Base-by-base conservation (phyloP, 2,113 vertebrate genomes). In the Athene noctua region DNA sequence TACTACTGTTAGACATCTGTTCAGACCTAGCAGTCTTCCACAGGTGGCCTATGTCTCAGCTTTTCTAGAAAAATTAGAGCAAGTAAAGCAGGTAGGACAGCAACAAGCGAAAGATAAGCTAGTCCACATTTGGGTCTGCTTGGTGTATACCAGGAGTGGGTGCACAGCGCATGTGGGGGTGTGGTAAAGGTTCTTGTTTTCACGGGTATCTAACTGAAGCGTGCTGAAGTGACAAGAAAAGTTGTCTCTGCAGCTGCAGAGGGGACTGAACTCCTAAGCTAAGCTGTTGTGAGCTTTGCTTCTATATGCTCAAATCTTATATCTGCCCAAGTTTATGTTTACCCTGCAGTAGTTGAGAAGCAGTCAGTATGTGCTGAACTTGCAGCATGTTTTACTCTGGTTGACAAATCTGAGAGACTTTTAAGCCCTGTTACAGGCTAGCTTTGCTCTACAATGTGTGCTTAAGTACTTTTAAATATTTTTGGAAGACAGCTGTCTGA, bases 391-490 rank as follows among this genome's bases (percentile, higher is more conserved):
- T 86, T 74, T 71, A 42, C 23, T 67, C 40, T n/a, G 38, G 34
- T 49, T 17, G 25, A 55, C 55, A 72, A 59, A 29, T 55, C 25
- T 47, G 34, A 71, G 49, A 40, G 38, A 11, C 15, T 52, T 15
- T 44, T 65, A 65, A 86, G 29, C 49, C 21, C 13, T 42, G 18
- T 51, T 47, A 10, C 14, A 68, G 58, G 11, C n/a, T 72, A 14
- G 3, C 66, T 82, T 85, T 82, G 42, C 38, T 86, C 13, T 86
- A 11, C 23, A 14, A 4, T 0, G 0, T 61, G 27, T 3, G 1
- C 8, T 58, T 51, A 55, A 59, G 15, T 67, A 44, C 21, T 71
- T 67, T 57, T 46, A 7, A n/a, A 18, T 55, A 17, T 21, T 81
- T 70, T 55, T 61, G 61, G 44, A 61, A 67, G 68, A 29, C 2